Evolutionary conservation across 2,888 invertebrate species (phyloP), one percentile per base, ranked within the genome.

Genomic region (Luperina testacea): DNA sequence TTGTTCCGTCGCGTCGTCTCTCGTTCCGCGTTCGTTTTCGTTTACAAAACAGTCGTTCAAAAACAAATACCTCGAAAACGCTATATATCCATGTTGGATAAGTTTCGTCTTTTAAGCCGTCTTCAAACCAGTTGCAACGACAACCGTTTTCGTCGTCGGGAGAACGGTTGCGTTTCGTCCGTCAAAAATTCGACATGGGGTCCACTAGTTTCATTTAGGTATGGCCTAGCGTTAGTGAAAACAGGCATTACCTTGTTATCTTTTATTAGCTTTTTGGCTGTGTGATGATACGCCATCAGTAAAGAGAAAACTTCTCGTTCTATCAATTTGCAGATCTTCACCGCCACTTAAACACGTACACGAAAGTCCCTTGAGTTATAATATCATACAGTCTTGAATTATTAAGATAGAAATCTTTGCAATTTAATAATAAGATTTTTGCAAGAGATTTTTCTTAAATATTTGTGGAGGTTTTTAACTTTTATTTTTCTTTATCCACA

Each of bases 311-410:
- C 87, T 63, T 61, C 67, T 61, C 38, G 2, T 77, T 77, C 68
- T 84, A 84, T 84, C 85, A 65, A 17, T 61, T 68, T n/a, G 67
- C 81, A 84, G 85, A 84, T 84, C 84, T 84, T 48, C 38, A 11
- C 69, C 45, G 67, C 72, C 63, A 69, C 27, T 38, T 71, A 32
- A 70, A 75, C 87, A 84, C 72, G 84, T 84, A 76, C 84, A 53
- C 73, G 57, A 53, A 74, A 71, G 27, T 63, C 70, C 83, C 45
- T 74, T 77, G 73, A 64, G 45, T 77, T 82, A 81, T 69, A 59
- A 2, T 63, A 63, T 48, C 53, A 72, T 72, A 70, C 15, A 15
- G 59, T 72, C 85, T 85, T 82, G 65, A 67, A 72, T 82, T 82
- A 82, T 64, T 63, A 15, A 27, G 72, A 86, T 82, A 76, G 24